Percentiles rank a stretch among this genome's conserved stretches.
phyloP scores from a whole-genome alignment of 92 coral and sea anemone species.

The Porites divaricata region DNA sequence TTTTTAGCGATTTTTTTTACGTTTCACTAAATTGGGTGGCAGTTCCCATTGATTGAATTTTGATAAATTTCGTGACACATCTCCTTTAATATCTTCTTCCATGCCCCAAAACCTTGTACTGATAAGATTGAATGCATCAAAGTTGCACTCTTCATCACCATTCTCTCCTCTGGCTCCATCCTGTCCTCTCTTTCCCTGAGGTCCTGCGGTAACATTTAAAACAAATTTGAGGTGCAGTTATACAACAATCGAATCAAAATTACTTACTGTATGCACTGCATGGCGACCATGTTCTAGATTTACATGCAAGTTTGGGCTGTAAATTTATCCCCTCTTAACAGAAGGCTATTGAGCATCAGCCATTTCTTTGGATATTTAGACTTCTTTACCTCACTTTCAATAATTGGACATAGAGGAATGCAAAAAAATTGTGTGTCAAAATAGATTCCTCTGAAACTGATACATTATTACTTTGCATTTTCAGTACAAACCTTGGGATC shows the following conservation, averaged over 20 bases:
- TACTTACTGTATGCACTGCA: not conserved
- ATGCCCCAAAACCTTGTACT: not conserved
- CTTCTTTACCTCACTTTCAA: not conserved
- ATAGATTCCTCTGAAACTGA: too few species aligned
- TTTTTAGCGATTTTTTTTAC: too few species aligned
- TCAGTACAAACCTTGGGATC: conserved; percentile 42
- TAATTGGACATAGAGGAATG: too few species aligned
- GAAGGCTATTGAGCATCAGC: not conserved
- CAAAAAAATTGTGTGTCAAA: too few species aligned
- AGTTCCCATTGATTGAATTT: too few species aligned
- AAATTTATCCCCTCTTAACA: too few species aligned
- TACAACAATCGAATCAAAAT: not conserved
- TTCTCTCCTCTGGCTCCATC: conserved; percentile 43
- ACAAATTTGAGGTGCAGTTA: not conserved
- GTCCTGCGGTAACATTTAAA: not conserved
- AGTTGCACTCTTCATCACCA: conserved; percentile 1
- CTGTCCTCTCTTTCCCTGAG: conserved; percentile 53
- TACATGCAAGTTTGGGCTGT: too few species aligned
- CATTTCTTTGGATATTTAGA: not conserved
- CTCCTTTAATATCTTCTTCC: too few species aligned
- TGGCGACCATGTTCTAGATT: too few species aligned
- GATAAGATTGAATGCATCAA: not conserved
- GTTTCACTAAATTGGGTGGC: too few species aligned
- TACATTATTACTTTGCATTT: not conserved
- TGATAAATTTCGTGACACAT: too few species aligned